Conservation (phyloP, 2,113 vertebrate genomes). For the Sylvia atricapilla region DNA sequence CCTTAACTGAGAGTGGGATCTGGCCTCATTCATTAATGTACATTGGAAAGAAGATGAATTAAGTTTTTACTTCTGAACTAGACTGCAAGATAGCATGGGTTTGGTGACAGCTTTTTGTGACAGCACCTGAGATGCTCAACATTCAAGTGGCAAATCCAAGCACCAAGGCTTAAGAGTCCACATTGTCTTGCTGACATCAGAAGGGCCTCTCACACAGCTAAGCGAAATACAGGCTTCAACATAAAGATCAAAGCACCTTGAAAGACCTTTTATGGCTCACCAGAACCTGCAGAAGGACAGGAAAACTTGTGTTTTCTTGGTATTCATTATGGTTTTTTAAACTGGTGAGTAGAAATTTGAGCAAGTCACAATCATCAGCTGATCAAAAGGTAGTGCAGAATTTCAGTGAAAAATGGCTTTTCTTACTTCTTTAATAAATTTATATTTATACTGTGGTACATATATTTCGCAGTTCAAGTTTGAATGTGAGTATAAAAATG, state of each 20-base stretch:
- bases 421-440: not conserved
- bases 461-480: not conserved
- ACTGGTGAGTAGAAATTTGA: not conserved
- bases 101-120: not conserved
- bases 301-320: not conserved
- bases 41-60: not conserved
- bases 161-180: fast-evolving
- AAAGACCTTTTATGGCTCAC: not conserved
- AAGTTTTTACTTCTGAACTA: not conserved
- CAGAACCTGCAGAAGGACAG: not conserved
- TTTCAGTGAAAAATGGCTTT: not conserved
- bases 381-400: not conserved
- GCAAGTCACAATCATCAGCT: not conserved
- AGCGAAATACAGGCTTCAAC: not conserved
- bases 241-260: not conserved
- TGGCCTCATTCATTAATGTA: not conserved
- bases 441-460: not conserved
- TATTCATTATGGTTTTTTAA: not conserved
- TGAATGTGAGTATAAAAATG: not conserved
- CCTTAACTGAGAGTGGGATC: not conserved
- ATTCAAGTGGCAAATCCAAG: not conserved
- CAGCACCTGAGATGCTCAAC: not conserved
- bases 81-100: not conserved
- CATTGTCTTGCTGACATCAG: not conserved
- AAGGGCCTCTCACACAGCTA: not conserved